Base-by-base conservation (phyloP, 1,140 invertebrate species). In the Neelides sp. region DNA sequence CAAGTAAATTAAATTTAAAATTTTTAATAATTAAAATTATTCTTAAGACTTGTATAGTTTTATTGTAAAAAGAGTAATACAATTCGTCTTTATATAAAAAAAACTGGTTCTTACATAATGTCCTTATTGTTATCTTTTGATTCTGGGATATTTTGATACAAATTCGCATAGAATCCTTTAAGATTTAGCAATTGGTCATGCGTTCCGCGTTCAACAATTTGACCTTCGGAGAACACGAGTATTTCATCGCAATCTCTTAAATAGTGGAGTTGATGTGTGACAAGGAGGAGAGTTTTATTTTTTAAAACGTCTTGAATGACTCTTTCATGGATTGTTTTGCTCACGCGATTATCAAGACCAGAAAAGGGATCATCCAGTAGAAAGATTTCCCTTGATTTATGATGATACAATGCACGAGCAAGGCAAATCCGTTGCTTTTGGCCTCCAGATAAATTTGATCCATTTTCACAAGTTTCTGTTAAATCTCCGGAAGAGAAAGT, bases 331-430 rank as follows among this genome's bases (percentile, higher is more conserved):
- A 98, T 79, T 61, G 90, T 82, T 52, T 72, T 71, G 0, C 83
- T 85, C 23, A 98, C 89, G 63, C 84, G 78, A 2, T 74, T 68
- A 70, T 98, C 94, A 20, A 98, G 75, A 0, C 89, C 82, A 22
- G 92, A 82, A 43, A 77, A 65, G 5, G 75, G 73, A 53, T 76
- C 73, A 65, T 77, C 75, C 57, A 76, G 59, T 1, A 68, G 59
- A 50, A 67, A 73, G 30, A 75, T 64, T 41, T 76, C 73, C 13
- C 66, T 62, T 36, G 37, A 37, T 15, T 46, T 13, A 20, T 26
- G 50, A 32, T 69, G 68, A 62, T 79, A 79, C 7, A 78, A 62
- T 2, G 74, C 72, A 55, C 78, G 62, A 3, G 77, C 78, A 13
- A 81, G 63, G 43, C 69, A 71, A 41, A 81, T 69, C 49, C 77